Conservation (phyloP, 2,113 vertebrate species). For the Neolamprologus toae region DNA sequence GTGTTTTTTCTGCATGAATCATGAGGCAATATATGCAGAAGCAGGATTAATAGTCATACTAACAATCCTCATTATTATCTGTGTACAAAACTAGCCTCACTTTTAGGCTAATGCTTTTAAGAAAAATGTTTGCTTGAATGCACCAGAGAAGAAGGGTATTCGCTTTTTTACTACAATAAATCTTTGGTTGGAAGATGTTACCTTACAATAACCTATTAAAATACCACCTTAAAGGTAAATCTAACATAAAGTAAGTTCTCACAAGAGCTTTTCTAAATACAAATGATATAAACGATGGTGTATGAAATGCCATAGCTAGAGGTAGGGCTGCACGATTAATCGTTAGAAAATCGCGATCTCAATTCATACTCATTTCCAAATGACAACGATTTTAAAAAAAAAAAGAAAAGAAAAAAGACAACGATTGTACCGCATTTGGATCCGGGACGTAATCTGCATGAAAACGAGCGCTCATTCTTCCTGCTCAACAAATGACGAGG, state of each 20-base stretch:
- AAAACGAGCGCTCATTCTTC: no score
- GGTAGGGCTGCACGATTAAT: no score
- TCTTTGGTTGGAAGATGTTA: background rate
- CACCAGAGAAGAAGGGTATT: background rate
- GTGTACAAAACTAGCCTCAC: background rate
- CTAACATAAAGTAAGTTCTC: background rate
- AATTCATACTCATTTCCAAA: no score
- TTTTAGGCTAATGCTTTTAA: background rate
- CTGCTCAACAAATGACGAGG: no score
- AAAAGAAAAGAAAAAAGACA: fast-evolving
- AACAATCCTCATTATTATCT: background rate
- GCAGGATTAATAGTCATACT: background rate
- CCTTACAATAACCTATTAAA: background rate
- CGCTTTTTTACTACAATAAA: background rate
- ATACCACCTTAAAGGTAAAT: background rate
- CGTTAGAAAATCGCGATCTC: no score
- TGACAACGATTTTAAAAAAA: no score
- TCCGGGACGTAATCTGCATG: no score
- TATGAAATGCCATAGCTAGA: background rate
- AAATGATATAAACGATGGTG: background rate
- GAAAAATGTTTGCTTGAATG: background rate
- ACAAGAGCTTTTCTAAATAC: background rate
- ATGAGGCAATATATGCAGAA: background rate
- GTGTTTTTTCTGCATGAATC: background rate
- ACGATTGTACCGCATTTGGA: no score